Conservation (phyloP, 2,113 vertebrate genomes). For the rat (Rattus norvegicus) region DNA sequence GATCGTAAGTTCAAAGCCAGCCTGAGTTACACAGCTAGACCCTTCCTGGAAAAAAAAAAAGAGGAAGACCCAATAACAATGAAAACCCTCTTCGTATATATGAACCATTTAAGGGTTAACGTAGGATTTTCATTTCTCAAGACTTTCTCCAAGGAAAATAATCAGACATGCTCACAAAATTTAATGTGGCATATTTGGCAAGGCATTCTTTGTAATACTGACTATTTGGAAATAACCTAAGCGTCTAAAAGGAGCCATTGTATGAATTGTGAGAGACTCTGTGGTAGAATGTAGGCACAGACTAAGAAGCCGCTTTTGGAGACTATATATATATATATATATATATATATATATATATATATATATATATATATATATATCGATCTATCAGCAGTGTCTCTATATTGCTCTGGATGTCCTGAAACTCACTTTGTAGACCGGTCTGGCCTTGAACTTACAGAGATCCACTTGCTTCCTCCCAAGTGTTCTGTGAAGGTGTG, state of each 20-base stretch:
- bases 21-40: background rate
- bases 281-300: background rate
- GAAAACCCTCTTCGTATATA: background rate
- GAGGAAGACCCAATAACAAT: background rate
- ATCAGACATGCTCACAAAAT: slow-evolving; percentile 20
- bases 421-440: background rate
- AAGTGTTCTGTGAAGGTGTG: background rate
- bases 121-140: slow-evolving; percentile 22
- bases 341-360: background rate
- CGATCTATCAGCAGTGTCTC: too few relatives aligned
- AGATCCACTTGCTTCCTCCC: background rate
- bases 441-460: background rate
- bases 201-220: background rate
- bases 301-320: slow-evolving; percentile 13
- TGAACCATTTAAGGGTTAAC: slow-evolving; percentile 41
- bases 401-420: background rate
- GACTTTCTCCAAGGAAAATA: slow-evolving; percentile 52
- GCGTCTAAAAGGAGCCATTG: background rate
- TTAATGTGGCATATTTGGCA: slow-evolving; percentile 24
- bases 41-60: background rate
- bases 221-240: slow-evolving; percentile 24
- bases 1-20: background rate
- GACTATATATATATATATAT: background rate
- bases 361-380: background rate
- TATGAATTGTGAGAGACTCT: background rate